Conservation (phyloP, 1,140 invertebrate species). For the Drosophila pseudoobscura region DNA sequence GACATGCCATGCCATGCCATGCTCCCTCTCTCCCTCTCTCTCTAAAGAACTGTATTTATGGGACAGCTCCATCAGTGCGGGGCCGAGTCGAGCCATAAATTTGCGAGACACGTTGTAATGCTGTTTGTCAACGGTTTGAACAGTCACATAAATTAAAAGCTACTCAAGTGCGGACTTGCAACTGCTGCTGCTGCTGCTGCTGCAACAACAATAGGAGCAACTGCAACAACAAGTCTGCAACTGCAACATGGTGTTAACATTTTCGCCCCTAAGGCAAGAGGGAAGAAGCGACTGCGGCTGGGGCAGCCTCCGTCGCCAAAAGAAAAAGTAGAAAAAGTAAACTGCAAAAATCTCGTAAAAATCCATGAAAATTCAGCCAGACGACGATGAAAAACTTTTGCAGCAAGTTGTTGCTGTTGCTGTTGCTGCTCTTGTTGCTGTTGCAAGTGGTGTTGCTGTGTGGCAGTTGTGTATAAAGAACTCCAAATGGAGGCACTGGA, state of each 20-base stretch:
- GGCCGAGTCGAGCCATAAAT: constrained; percentile 71
- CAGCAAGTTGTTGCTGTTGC: constrained; percentile 33
- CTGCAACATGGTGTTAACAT: constrained; percentile 77
- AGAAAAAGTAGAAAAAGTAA: constrained; percentile 44
- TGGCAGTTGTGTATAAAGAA: constrained; percentile 47
- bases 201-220: constrained; percentile 37
- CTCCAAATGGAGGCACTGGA: constrained; percentile 36
- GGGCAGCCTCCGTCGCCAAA: constrained; percentile 31
- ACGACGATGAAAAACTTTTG: constrained; percentile 64
- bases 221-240: constrained; percentile 33
- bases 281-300: constrained; percentile 27
- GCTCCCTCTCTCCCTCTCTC: background rate
- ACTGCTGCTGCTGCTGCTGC: constrained; percentile 27
- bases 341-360: constrained; percentile 64
- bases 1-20: too few relatives aligned
- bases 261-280: constrained; percentile 64
- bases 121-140: constrained; percentile 80
- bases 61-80: constrained; percentile 62
- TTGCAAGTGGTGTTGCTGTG: constrained; percentile 20
- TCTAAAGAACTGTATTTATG: constrained; percentile 67
- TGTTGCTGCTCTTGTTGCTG: constrained; percentile 27
- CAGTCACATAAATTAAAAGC: constrained; percentile 80
- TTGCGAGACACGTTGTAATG: constrained; percentile 78
- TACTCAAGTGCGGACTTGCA: constrained; percentile 71
- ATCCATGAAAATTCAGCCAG: constrained; percentile 78